Conservation (phyloP, 2,113 vertebrate species). For the Spheniscus mendiculus region DNA sequence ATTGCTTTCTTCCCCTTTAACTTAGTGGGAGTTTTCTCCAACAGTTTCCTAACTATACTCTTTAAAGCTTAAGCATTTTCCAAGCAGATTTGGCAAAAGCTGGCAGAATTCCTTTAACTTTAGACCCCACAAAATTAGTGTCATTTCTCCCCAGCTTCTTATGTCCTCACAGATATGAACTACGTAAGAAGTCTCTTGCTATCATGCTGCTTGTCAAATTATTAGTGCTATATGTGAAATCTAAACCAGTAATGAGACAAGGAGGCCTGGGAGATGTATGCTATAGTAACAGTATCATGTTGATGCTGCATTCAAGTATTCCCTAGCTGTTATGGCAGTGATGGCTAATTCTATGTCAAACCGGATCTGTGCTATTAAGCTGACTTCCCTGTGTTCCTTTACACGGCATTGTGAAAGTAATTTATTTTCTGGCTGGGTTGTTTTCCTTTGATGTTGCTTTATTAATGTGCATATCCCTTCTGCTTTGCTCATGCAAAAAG, state of each 20-base stretch:
- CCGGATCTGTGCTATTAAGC: background rate
- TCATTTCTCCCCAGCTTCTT: background rate
- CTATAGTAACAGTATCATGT: background rate
- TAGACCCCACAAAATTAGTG: background rate
- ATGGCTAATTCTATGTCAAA: background rate
- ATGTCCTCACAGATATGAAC: background rate
- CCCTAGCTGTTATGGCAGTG: background rate
- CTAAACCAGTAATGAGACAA: background rate
- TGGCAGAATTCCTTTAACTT: background rate
- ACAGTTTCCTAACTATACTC: background rate
- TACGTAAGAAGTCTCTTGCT: background rate
- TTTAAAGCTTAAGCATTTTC: background rate
- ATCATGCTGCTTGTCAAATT: conserved; percentile 7
- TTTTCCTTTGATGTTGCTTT: conserved; percentile 13
- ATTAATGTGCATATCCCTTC: background rate
- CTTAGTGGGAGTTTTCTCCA: background rate
- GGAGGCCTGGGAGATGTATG: background rate
- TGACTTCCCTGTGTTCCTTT: background rate
- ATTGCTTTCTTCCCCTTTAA: background rate
- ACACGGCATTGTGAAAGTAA: background rate
- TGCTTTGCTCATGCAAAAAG: background rate
- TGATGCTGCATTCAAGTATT: background rate
- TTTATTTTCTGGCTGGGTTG: background rate
- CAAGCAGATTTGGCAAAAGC: background rate
- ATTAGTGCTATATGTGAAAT: background rate